phyloP scores from a whole-genome alignment of 35 echinoderm and acorn worm genomes.

The Stichopus chloronotus region DNA sequence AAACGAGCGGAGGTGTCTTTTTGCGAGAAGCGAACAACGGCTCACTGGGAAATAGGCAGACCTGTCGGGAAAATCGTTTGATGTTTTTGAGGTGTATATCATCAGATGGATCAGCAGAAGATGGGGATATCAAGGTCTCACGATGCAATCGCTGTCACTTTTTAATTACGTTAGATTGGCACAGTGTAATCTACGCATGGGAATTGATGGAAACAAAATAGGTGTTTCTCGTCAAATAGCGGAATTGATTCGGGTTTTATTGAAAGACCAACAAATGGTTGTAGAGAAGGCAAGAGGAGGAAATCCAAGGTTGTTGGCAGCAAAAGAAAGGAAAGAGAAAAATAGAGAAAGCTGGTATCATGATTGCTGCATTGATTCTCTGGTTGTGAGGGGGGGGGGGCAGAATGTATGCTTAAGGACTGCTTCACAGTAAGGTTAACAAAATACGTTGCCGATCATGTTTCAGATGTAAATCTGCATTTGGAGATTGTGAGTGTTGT shows the following conservation, averaged over 20 bases:
- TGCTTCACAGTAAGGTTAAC: no score
- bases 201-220: slow-evolving; percentile 36
- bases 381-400: no score
- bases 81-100: slow-evolving; percentile 20
- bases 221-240: slow-evolving; percentile 14
- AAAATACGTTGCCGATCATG: no score
- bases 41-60: background rate
- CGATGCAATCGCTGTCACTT: background rate
- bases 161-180: slow-evolving; percentile 45
- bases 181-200: slow-evolving; percentile 21
- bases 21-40: slow-evolving; percentile 12
- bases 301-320: background rate
- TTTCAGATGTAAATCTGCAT: no score
- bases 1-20: background rate
- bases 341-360: background rate
- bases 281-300: background rate
- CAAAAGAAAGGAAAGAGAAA: background rate
- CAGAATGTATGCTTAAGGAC: no score
- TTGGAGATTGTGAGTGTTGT: no score
- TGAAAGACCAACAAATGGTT: slow-evolving; percentile 19
- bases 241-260: slow-evolving; percentile 44
- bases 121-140: slow-evolving; percentile 37
- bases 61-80: slow-evolving; percentile 46
- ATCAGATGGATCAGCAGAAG: slow-evolving; percentile 11
- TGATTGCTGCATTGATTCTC: background rate